Base-by-base conservation (phyloP, 1,140 invertebrate species). In the Hestina assimilis region DNA sequence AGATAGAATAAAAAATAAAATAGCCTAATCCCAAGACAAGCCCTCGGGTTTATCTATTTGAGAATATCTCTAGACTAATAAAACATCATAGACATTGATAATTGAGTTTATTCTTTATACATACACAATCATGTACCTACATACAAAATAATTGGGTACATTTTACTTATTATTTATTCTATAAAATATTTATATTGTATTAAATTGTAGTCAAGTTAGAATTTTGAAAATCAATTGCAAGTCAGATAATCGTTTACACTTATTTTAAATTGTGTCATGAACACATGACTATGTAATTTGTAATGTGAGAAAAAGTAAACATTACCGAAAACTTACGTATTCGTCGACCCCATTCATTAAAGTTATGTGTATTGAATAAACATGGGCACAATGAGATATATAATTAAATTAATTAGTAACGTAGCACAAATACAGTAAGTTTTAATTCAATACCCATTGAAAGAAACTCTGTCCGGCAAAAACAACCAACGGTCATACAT, bases 401-500 rank as follows among this genome's bases (percentile, higher is more conserved):
- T 83, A 87, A 85, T 84, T 84, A 83, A 87, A 83, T 87, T 84
- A 85, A 87, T 87, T 87, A 85, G 77, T 80, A 76, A 77, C 72
- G 70, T 72, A 79, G 69, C 66, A 73, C 73, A 82, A 84, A 82
- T 82, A 84, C 69, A 66, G 77, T 72, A 79, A 86, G 74, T 87
- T 87, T 87, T 87, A 87, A 84, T 87, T 84, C 84, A 87, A 85
- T 80, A 80, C 73, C 63, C 77, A 79, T 79, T 80, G 68, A 76
- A 65, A 61, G 41, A 50, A 75, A 70, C 41, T 62, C 67, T 54
- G 67, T 14, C 53, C 59, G 62, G 65, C 67, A 65, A 83, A 82
- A 77, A 67, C 60, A 67, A 83, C 78, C 73, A 46, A 75, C 45
- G 21, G 50, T 21, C 65, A 56, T 60, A 63, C 61, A 60, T 66